Conservation (phyloP, 2,797 vertebrate genomes). For the Xiphorhynchus erythropygius region DNA sequence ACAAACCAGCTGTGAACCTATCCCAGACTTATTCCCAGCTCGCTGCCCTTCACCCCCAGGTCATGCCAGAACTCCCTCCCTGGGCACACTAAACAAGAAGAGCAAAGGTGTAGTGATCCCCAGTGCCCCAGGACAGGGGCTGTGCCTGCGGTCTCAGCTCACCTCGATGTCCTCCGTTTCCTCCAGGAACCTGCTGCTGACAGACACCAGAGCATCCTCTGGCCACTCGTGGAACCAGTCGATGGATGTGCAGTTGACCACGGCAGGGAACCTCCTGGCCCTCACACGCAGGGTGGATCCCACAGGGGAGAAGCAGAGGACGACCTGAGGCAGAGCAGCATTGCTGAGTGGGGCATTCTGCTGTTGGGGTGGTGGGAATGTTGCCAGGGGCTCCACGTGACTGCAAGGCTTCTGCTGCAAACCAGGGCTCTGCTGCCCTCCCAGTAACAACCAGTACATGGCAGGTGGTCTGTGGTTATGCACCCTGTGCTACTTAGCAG, state of each 20-base stretch:
- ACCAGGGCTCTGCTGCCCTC: background rate
- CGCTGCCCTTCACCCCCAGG: background rate
- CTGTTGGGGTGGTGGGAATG: accelerated
- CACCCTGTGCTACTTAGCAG: background rate
- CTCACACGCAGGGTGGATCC: constrained; percentile 78
- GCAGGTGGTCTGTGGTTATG: background rate
- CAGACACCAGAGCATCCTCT: constrained; percentile 74
- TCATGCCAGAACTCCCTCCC: background rate
- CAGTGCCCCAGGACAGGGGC: background rate
- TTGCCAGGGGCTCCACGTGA: accelerated
- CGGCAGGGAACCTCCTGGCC: constrained; percentile 78
- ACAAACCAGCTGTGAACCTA: background rate
- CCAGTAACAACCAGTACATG: accelerated
- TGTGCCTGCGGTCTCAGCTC: background rate
- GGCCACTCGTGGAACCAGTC: constrained; percentile 85
- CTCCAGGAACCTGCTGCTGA: constrained; percentile 80
- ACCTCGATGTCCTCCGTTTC: constrained; percentile 76
- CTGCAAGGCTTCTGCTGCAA: background rate
- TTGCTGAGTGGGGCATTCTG: accelerated
- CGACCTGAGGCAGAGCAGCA: constrained; percentile 57
- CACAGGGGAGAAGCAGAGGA: constrained; percentile 84
- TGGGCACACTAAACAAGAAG: accelerated
- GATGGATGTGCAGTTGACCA: constrained; percentile 82
- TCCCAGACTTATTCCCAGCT: background rate
- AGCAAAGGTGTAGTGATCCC: background rate